Base-by-base conservation (phyloP, 2,888 invertebrate species). In the Molorchus minor region DNA sequence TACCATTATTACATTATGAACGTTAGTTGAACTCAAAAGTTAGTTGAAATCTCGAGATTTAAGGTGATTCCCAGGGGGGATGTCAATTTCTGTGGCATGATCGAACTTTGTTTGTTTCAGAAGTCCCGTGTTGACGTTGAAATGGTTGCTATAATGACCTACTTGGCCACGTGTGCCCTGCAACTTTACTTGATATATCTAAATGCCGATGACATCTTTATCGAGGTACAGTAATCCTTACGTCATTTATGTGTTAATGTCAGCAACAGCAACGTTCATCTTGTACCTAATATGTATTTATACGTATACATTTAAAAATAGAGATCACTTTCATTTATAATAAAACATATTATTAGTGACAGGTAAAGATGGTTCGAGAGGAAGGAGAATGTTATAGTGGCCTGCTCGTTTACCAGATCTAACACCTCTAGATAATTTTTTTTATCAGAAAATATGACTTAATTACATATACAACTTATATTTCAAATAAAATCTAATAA, bases 101-200 rank as follows among this genome's bases (percentile, higher is more conserved):
- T 25, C 4, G 25, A 5, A 25, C 25, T 8, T 25, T n/a, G 19
- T 21, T 19, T 41, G 20, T 38, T 38, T 38, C 15, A 41, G 41
- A 41, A 12, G 20, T n/a, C 41, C 5, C 17, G n/a, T 2, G 4
- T 41, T 2, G 41, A 41, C n/a, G 2, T 41, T n/a, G 19, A 8
- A 7, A 19, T 41, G 19, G 12, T 41, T 3, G 17, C 41, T 3
- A 17, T 41, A 2, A 41, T 17, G 17, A 19, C n/a, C 19, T 41
- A 19, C 12, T 1, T 41, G 41, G 19, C 19, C 10, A 41, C 41
- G n/a, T n/a, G 17, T 10, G 17, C 41, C 20, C 7, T 43, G 35
- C 33, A 40, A 19, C 13, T 54, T 2, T 54, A 41, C 29, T 33
- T 54, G 25, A 16, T 45, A 10, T 45, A 45, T 45, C 29, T n/a